A percentile compares a stretch with the other conserved stretches of the same genome.
Evolutionary conservation across 2,797 vertebrate species (phyloP).

Genomic region (Eptatretus atami): DNA sequence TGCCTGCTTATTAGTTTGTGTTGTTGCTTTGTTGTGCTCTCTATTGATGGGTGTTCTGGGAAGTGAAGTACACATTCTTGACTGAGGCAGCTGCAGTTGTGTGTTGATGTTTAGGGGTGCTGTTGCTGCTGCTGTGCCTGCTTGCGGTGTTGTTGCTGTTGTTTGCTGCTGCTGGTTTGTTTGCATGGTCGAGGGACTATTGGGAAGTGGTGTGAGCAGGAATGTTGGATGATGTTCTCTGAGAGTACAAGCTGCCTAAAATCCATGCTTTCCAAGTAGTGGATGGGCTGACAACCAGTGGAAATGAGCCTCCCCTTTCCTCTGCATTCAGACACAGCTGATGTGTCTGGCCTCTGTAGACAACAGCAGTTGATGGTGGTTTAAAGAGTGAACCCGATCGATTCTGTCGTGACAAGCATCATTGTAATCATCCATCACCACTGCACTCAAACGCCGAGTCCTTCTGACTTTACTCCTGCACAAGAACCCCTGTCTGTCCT

Average conservation of each 20-base stretch:
- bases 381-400: not conserved
- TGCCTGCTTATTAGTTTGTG: constrained; percentile 1
- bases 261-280: constrained; percentile 98
- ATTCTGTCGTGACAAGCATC: constrained; percentile 4
- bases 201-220: not conserved
- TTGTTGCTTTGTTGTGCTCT: constrained; percentile 1
- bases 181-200: not conserved
- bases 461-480: constrained; percentile 4
- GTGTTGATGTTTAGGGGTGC: not conserved
- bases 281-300: constrained; percentile 54
- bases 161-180: constrained; percentile 2
- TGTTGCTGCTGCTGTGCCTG: not conserved
- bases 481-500: not conserved
- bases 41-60: constrained; percentile 4
- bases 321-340: not conserved
- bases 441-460: not conserved
- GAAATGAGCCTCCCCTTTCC: not conserved
- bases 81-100: constrained; percentile 3
- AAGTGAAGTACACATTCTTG: constrained; percentile 1
- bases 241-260: constrained; percentile 94
- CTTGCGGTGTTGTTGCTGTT: not conserved
- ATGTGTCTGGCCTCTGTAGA: not conserved
- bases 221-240: constrained; percentile 22
- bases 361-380: not conserved
- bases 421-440: constrained; percentile 1